phyloP scores from a whole-genome alignment of 2,888 invertebrate genomes.

The Asteroscopus sphinx region DNA sequence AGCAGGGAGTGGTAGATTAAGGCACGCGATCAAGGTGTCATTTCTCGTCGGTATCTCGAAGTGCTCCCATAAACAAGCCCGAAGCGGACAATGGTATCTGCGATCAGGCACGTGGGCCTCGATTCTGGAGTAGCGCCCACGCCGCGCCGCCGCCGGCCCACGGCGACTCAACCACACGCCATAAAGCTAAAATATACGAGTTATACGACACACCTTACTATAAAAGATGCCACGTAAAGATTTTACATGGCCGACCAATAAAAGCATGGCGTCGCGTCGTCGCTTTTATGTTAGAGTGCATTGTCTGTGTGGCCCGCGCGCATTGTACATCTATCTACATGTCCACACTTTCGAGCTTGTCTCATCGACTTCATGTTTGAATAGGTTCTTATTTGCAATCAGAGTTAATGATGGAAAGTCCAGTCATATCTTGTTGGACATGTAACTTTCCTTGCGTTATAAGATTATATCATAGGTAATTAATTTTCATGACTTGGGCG shows the following conservation, averaged over 20 bases:
- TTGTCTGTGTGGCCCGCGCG: slow-evolving; percentile 75
- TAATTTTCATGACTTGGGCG: too few species aligned
- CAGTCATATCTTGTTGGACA: too few species aligned
- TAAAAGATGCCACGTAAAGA: slow-evolving; percentile 82
- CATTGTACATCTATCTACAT: slow-evolving; percentile 55
- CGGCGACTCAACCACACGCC: slow-evolving; percentile 66
- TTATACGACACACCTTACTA: slow-evolving; percentile 79
- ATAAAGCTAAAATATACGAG: slow-evolving; percentile 83
- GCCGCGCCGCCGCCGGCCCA: slow-evolving; percentile 66
- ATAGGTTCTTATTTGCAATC: slow-evolving; percentile 24
- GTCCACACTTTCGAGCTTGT: slow-evolving; percentile 53
- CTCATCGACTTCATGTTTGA: slow-evolving; percentile 34
- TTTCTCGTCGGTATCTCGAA: slow-evolving; percentile 75
- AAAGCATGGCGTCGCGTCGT: slow-evolving; percentile 76
- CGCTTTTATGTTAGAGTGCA: slow-evolving; percentile 77
- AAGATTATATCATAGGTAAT: background rate
- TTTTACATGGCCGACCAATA: slow-evolving; percentile 80
- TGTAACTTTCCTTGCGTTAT: too few species aligned
- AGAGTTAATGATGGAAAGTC: background rate
- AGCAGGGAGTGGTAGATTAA: slow-evolving; percentile 66
- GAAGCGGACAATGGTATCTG: slow-evolving; percentile 83
- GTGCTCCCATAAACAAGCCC: slow-evolving; percentile 82
- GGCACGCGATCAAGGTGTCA: slow-evolving; percentile 78
- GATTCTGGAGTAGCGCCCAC: slow-evolving; percentile 87
- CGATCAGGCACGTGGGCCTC: slow-evolving; percentile 84